phyloP scores from a whole-genome alignment of 2,797 vertebrate genomes.

The Periophthalmus magnuspinnatus region DNA sequence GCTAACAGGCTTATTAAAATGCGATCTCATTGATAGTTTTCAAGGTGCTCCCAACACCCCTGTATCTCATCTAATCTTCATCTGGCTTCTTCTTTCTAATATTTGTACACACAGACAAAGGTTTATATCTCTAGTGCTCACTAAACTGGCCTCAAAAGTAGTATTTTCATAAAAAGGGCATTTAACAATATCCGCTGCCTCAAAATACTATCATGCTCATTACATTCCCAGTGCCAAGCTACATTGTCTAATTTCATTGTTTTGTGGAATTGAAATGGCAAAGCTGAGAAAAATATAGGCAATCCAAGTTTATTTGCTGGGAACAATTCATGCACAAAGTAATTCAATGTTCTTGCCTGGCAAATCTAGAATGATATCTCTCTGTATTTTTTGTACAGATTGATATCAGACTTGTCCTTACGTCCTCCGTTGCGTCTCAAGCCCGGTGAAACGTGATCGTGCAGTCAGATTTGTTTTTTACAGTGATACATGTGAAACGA shows the following conservation, averaged over 20 bases:
- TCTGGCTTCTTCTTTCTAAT: not conserved
- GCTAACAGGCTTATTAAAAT: not conserved
- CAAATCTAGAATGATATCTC: no score
- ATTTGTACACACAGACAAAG: not conserved
- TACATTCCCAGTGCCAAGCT: not conserved
- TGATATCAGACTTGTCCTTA: no score
- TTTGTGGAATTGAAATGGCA: not conserved
- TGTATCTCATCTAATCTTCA: constrained; percentile 17
- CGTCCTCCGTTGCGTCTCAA: no score
- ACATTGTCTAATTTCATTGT: not conserved
- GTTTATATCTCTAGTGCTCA: not conserved
- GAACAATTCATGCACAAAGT: not conserved
- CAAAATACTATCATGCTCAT: not conserved
- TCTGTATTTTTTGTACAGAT: no score
- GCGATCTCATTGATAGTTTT: constrained; percentile 2
- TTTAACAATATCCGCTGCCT: not conserved
- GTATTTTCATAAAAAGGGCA: constrained; percentile 8
- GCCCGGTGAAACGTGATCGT: no score
- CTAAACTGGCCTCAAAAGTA: constrained; percentile 20
- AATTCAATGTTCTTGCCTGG: not conserved
- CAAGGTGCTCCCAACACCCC: constrained; percentile 14
- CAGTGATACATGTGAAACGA: no score
- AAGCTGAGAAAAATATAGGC: not conserved
- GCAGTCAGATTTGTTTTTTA: no score
- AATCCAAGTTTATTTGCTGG: not conserved